phyloP scores from a whole-genome alignment of 2,113 vertebrate species.

The Epinephelus lanceolatus region DNA sequence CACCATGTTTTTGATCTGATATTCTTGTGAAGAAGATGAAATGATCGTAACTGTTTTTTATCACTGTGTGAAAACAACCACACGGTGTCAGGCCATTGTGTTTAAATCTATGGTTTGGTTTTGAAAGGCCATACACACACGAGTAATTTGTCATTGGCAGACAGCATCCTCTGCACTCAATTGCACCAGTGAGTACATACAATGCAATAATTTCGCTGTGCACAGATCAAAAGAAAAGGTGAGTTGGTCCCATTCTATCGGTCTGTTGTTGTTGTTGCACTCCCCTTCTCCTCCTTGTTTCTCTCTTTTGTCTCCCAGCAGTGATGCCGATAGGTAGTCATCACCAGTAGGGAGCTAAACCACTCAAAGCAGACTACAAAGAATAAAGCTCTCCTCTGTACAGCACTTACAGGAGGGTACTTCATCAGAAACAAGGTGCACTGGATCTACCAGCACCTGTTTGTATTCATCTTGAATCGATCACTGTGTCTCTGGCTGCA shows the following conservation, averaged over 20 bases:
- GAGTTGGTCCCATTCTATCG: slow-evolving; percentile 35
- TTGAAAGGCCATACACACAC: slow-evolving; percentile 62
- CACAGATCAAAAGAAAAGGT: slow-evolving; percentile 38
- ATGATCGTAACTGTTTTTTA: neutral
- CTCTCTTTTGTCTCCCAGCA: slow-evolving; percentile 18
- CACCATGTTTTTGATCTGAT: neutral
- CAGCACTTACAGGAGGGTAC: slow-evolving; percentile 9
- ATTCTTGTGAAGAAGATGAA: neutral
- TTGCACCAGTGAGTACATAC: slow-evolving; percentile 54
- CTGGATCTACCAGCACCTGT: neutral
- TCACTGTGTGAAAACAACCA: slow-evolving; percentile 4
- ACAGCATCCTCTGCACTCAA: slow-evolving; percentile 43
- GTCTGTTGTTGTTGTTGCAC: slow-evolving; percentile 27
- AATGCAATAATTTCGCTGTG: slow-evolving; percentile 52
- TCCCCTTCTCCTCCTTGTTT: neutral
- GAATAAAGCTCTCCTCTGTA: slow-evolving; percentile 15
- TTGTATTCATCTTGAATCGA: slow-evolving; percentile 8
- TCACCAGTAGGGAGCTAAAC: slow-evolving; percentile 21
- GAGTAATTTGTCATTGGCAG: slow-evolving; percentile 73
- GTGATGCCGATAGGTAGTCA: slow-evolving; percentile 40
- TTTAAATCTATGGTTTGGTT: slow-evolving; percentile 18
- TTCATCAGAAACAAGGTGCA: slow-evolving; percentile 31
- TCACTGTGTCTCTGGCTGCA: slow-evolving; percentile 13
- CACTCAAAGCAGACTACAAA: slow-evolving; percentile 26
- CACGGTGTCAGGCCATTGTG: neutral